These are phyloP conservation scores for Tricholauxania praeusta DNA, from an alignment of 2,888 invertebrate genomes.

Conservation along the genomic window DNA sequence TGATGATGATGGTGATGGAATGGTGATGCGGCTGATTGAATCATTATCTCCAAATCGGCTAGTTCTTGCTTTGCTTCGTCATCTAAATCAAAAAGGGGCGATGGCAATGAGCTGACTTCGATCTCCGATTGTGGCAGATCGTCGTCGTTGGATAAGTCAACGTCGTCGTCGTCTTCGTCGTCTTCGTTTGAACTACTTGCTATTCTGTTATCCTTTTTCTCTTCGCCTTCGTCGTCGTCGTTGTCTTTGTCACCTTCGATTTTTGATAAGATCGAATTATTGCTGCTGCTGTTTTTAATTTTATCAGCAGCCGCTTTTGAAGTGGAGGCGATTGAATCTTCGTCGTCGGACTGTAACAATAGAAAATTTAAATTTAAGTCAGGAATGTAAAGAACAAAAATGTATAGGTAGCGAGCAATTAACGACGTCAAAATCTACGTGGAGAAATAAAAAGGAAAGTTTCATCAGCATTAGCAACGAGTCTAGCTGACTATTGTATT, in stretches of 20 bases:
- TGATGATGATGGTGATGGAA: slow-evolving; percentile 60
- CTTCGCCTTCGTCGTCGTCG: slow-evolving; percentile 43
- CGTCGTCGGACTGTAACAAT: slow-evolving; percentile 42
- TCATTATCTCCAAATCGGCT: slow-evolving; percentile 65
- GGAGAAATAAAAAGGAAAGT: no score
- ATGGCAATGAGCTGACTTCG: slow-evolving; percentile 59
- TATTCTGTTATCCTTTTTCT: slow-evolving; percentile 43
- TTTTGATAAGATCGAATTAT: slow-evolving; percentile 47
- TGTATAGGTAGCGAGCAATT: no score
- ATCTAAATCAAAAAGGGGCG: slow-evolving; percentile 66
- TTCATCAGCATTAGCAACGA: no score
- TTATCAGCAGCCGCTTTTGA: slow-evolving; percentile 58
- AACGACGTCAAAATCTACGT: no score
- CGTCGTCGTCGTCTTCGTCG: slow-evolving; percentile 35
- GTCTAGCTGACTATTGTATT: no score
- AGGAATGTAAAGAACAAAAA: no score
- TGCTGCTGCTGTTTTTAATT: slow-evolving; percentile 37
- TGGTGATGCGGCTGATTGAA: slow-evolving; percentile 65
- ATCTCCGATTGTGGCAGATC: slow-evolving; percentile 55
- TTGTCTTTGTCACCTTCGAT: slow-evolving; percentile 50
- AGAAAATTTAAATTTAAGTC: not conserved
- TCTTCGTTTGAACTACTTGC: slow-evolving; percentile 38
- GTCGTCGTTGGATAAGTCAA: slow-evolving; percentile 43
- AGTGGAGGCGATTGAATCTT: slow-evolving; percentile 60
- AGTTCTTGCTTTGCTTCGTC: slow-evolving; percentile 66